Evolutionary conservation across 1,140 invertebrate species (phyloP), one percentile per base, ranked within the genome.

Genomic region (Calliphora vicina): DNA sequence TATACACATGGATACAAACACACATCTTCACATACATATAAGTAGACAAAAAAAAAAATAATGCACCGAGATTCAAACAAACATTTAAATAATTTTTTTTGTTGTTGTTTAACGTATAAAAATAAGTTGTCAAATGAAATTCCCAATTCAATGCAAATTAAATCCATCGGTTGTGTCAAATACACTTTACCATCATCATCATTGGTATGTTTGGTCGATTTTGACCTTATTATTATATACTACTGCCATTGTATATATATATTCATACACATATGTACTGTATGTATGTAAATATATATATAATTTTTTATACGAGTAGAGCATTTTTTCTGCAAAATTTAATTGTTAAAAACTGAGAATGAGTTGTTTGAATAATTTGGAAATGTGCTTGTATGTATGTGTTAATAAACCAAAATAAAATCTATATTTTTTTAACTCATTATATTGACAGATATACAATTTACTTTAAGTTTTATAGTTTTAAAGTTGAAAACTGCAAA

Each of bases 61-160:
- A 8, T 35, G 35, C 35, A 35, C 35, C 5, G 35, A 35, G 35
- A 23, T 67, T 67, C 23, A 25, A 67, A 67, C 61, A 67, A 67
- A 67, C n/a, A 67, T 67, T 67, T 67, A 67, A 67, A 67, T 67
- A 67, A 10, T 67, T 67, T 67, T 57, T 57, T 17, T 17, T 57
- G 17, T 57, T 57, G 17, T 17, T 57, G 50, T 57, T 57, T 67
- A 43, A 20, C 42, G 74, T 78, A 78, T 43, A 78, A 78, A 78
- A 78, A 78, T 78, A 78, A 78, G 74, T 78, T 78, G 74, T 78
- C 74, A 78, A 78, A 78, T 78, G 74, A 78, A 78, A 78, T 78
- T 78, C 74, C 74, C 74, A 78, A 78, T 78, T 78, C 74, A 78
- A 78, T 78, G 35, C 74, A 78, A 78, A 78, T 78, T 78, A 78